Evolutionary conservation across 2,113 vertebrate genomes (phyloP).

Genomic region (Salvelinus namaycush): DNA sequence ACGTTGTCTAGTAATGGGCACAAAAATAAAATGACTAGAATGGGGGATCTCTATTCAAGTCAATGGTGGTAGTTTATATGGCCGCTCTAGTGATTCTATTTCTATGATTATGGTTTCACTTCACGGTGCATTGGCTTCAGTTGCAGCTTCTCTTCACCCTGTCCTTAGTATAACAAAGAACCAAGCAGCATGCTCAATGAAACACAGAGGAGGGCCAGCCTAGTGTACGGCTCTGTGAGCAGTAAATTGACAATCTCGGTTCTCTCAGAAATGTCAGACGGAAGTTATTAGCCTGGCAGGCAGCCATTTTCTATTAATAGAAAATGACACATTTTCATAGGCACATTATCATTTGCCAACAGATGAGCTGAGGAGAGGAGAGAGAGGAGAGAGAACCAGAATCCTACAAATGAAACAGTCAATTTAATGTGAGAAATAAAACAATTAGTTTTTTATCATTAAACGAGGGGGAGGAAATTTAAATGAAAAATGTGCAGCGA

Average conservation of each 20-base stretch:
- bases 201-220: slow-evolving; percentile 23
- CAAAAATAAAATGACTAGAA: no score
- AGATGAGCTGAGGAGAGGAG: slow-evolving; percentile 56
- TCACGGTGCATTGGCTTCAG: slow-evolving; percentile 7
- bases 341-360: slow-evolving; percentile 66
- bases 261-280: slow-evolving; percentile 58
- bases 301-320: slow-evolving; percentile 64
- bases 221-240: slow-evolving; percentile 8
- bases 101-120: no score
- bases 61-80: no score
- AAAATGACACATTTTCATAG: slow-evolving; percentile 60
- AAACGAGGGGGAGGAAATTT: slow-evolving; percentile 56
- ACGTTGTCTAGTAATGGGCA: no score
- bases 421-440: slow-evolving; percentile 62
- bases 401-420: slow-evolving; percentile 43
- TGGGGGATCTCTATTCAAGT: no score
- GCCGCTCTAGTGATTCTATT: no score
- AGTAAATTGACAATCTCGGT: slow-evolving; percentile 52
- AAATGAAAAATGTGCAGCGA: slow-evolving; percentile 50
- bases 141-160: slow-evolving; percentile 24
- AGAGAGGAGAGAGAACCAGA: slow-evolving; percentile 1
- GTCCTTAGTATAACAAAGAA: slow-evolving; percentile 17
- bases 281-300: slow-evolving; percentile 61
- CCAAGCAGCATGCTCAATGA: slow-evolving; percentile 22
- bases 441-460: slow-evolving; percentile 70